Percentiles rank a stretch among this genome's conserved stretches.
Conservation (phyloP, 1,140 invertebrate genomes). For the Trachymyrmex septentrionalis region DNA sequence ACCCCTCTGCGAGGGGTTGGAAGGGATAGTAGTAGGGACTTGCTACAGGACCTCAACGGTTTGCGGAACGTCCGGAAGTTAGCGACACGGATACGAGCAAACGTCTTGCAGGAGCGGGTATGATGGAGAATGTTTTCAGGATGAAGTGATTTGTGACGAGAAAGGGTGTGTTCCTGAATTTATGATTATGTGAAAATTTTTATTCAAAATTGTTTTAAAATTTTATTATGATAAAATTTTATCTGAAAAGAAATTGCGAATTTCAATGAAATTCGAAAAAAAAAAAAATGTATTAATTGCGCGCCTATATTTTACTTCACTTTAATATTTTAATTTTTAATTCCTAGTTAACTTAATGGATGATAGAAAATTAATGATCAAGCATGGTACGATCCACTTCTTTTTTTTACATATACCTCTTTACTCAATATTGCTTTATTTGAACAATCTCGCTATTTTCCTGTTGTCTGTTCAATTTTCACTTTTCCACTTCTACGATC, state of each 20-base stretch:
- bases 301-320: not conserved
- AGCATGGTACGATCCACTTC: not conserved
- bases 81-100: constrained; percentile 62
- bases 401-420: not conserved
- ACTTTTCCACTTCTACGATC: constrained; percentile 11
- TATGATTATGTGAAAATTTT: constrained; percentile 13
- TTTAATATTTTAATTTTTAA: not conserved
- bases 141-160: constrained; percentile 33
- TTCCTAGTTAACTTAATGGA: not conserved
- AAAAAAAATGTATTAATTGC: not conserved
- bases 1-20: constrained; percentile 18
- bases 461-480: constrained; percentile 5
- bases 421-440: not conserved
- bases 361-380: not conserved
- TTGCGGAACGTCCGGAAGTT: constrained; percentile 57
- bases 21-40: constrained; percentile 6
- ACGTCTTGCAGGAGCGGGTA: constrained; percentile 40
- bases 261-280: not conserved
- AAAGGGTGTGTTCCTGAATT: not conserved
- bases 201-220: not conserved
- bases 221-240: not conserved
- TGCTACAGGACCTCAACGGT: constrained; percentile 59
- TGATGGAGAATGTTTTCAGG: constrained; percentile 53
- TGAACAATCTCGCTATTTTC: not conserved
- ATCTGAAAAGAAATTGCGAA: not conserved